Base-by-base conservation (phyloP, 2,113 vertebrate species). In the Holacanthus passer region DNA sequence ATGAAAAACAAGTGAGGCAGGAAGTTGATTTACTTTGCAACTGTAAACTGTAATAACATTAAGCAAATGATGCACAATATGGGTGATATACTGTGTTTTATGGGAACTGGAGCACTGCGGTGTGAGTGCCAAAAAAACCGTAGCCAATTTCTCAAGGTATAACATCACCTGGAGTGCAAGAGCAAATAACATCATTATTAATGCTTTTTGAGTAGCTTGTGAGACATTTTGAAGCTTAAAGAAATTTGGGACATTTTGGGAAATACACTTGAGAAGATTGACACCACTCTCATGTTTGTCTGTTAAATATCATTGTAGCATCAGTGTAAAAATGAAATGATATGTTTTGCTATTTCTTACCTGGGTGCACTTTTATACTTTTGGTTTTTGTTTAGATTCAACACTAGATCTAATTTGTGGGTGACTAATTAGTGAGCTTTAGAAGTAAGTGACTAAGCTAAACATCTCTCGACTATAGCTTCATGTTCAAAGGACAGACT, bases 1-100 rank as follows among this genome's bases (percentile, higher is more conserved):
- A 13, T 12, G n/a, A 27, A 55, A 55, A 27, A 24, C 11, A 55
- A 55, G 11, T 55, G 12, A 55, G 12, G 52, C 52, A 13, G 22
- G 10, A 11, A 11, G 24, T 64, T 39, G n/a, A 45, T 55, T 53
- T 45, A 22, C 58, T 48, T 20, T 24, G 47, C 11, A n/a, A n/a
- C 22, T 12, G 14, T 70, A 48, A 77, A 50, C 43, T 50, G 37
- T 47, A 31, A 24, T 62, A 59, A 48, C 13, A 73, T 62, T 27
- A 27, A 59, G 20, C 1, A 47, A 31, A 32, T n/a, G 0, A 47
- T 47, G 5, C 13, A 35, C 11, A 35, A 37, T 45, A 48, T 62
- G 55, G 27, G 12, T 31, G 17, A 43, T 72, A 31, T 41, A 29
- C 19, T 22, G 11, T 45, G 39, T 31, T n/a, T 11, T 43, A 37